phyloP scores from a whole-genome alignment of 2,888 invertebrate genomes.

The Hydroisotoma schaefferi region DNA sequence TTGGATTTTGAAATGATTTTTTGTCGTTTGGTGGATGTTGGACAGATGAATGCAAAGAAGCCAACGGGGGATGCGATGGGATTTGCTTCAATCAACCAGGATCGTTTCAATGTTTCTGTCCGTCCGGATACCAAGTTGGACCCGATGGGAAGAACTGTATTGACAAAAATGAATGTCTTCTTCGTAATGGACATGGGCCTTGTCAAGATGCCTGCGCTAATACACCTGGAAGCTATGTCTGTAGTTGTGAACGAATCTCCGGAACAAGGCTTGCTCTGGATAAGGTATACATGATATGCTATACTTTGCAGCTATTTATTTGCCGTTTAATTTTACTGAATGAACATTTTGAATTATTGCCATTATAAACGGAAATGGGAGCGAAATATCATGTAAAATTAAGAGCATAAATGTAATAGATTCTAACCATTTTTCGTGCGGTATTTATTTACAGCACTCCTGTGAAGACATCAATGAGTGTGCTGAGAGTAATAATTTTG shows the following conservation, averaged over 20 bases:
- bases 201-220: conserved; percentile 64
- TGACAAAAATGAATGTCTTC: conserved; percentile 60
- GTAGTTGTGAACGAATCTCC: conserved; percentile 59
- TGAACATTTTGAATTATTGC: background rate
- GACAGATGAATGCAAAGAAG: conserved; percentile 59
- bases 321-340: too few relatives aligned
- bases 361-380: background rate
- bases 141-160: conserved; percentile 51
- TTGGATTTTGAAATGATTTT: background rate
- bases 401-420: background rate
- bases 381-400: background rate
- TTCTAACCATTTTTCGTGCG: background rate
- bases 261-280: conserved; percentile 60
- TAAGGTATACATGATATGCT: too few relatives aligned
- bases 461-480: conserved; percentile 59
- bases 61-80: conserved; percentile 64
- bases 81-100: conserved; percentile 62
- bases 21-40: conserved; percentile 4
- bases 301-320: too few relatives aligned
- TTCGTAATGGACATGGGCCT: conserved; percentile 63
- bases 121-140: conserved; percentile 52
- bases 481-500: conserved; percentile 51
- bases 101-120: conserved; percentile 56
- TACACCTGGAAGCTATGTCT: conserved; percentile 59
- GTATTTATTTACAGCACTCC: conserved; percentile 44